Conservation (phyloP, 37 sponge, comb jelly and placozoan species). For the Eunapius fragilis region DNA sequence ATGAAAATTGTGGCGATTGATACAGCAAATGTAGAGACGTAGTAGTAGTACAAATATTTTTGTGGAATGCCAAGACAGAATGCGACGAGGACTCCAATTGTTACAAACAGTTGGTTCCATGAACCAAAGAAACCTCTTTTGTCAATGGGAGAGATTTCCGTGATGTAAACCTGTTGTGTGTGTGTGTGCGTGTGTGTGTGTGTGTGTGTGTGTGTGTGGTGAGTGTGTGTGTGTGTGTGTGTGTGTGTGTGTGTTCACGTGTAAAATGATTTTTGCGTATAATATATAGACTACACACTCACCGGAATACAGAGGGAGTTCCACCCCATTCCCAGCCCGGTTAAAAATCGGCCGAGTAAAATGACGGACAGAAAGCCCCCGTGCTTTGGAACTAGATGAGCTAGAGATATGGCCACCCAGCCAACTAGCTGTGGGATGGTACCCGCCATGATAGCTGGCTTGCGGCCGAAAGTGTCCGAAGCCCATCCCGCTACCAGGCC, state of each 20-base stretch:
- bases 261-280: too few relatives aligned
- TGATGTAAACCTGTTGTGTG: slow-evolving; percentile 74
- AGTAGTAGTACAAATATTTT: slow-evolving; percentile 19
- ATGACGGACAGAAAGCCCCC: not conserved
- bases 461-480: slow-evolving; percentile 53
- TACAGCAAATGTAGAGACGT: slow-evolving; percentile 28
- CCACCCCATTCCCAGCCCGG: slow-evolving; percentile 28
- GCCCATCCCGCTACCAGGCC: slow-evolving; percentile 43
- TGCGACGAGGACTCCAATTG: slow-evolving; percentile 52
- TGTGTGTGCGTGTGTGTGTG: too few relatives aligned
- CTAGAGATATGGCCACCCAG: slow-evolving; percentile 45
- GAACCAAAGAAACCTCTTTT: slow-evolving; percentile 63
- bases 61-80: slow-evolving; percentile 17
- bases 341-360: slow-evolving; percentile 31
- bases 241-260: too few relatives aligned
- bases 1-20: slow-evolving; percentile 21
- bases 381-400: not conserved
- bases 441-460: slow-evolving; percentile 43
- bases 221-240: not conserved
- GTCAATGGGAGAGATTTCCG: slow-evolving; percentile 50
- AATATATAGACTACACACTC: not conserved
- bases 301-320: slow-evolving; percentile 45
- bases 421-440: slow-evolving; percentile 39
- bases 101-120: slow-evolving; percentile 46
- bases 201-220: not conserved